Percentiles rank a stretch among this genome's conserved stretches.
These are phyloP conservation scores for Leucophenga varia DNA, from an alignment of 1,140 invertebrate species.

Conservation along the genomic window DNA sequence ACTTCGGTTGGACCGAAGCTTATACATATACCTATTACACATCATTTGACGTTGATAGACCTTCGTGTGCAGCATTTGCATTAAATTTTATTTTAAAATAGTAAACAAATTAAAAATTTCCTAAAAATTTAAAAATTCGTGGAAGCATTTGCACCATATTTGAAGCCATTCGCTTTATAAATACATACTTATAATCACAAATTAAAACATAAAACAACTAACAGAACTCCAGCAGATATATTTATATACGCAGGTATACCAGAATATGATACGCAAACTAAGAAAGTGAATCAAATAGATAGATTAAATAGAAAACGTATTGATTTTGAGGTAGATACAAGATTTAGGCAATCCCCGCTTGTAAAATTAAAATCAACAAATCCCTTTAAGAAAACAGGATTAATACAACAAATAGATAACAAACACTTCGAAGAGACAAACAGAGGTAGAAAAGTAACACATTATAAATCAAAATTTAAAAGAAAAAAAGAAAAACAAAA, in stretches of 20 bases:
- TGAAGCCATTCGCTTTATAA: no score
- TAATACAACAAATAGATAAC: neutral
- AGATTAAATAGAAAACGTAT: slow-evolving; percentile 4
- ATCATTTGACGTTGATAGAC: no score
- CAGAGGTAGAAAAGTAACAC: slow-evolving; percentile 1
- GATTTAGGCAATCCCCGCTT: neutral
- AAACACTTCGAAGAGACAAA: neutral
- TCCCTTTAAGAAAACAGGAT: neutral
- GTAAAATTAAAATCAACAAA: neutral
- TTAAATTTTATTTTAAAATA: no score
- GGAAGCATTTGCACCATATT: no score
- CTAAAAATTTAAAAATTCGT: no score
- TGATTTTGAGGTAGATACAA: no score
- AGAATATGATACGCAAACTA: slow-evolving; percentile 1
- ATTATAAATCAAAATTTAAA: neutral
- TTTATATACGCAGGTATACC: neutral
- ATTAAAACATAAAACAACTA: slow-evolving; percentile 1
- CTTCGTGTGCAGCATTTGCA: no score
- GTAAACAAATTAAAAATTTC: no score
- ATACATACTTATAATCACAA: no score
- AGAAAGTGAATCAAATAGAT: slow-evolving; percentile 5
- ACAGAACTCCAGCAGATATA: slow-evolving; percentile 2
- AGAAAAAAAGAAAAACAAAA: slow-evolving; percentile 2
- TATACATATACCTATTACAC: no score
- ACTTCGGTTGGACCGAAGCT: no score